phyloP scores from a whole-genome alignment of 2,888 invertebrate genomes.

The Ophion ellenae region DNA sequence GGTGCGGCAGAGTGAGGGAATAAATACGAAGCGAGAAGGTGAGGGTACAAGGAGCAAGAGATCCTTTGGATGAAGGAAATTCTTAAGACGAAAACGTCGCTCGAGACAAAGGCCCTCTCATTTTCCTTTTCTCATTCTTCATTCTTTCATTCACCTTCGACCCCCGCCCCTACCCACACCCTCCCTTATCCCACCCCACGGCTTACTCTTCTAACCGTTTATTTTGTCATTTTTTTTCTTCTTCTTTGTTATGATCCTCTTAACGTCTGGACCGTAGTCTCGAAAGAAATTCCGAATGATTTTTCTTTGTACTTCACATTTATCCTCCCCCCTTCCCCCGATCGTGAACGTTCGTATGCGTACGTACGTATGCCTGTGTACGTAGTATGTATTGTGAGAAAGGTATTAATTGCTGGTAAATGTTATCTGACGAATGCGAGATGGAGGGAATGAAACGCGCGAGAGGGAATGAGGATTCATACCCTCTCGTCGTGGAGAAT shows the following conservation, averaged over 20 bases:
- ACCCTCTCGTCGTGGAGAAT: conserved; percentile 43
- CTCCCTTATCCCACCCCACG: conserved; percentile 25
- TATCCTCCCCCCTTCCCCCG: conserved; percentile 17
- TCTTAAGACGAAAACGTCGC: conserved; percentile 75
- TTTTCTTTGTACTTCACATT: conserved; percentile 61
- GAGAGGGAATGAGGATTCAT: conserved; percentile 59
- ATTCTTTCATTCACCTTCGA: conserved; percentile 60
- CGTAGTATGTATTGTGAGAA: conserved; percentile 60
- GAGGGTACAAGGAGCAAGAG: conserved; percentile 54
- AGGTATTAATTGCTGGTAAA: conserved; percentile 77
- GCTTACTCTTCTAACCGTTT: conserved; percentile 42
- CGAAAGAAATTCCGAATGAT: conserved; percentile 64
- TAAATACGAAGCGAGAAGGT: conserved; percentile 23
- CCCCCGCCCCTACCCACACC: conserved; percentile 17
- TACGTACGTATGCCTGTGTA: conserved; percentile 58
- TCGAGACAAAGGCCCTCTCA: conserved; percentile 78
- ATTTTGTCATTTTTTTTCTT: conserved; percentile 31
- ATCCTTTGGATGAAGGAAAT: conserved; percentile 72
- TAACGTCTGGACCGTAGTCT: conserved; percentile 62
- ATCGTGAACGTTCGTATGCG: conserved; percentile 54
- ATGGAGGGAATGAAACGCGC: conserved; percentile 24
- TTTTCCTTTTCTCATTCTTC: conserved; percentile 71
- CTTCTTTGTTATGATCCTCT: conserved; percentile 65
- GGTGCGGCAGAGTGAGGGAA: conserved; percentile 18
- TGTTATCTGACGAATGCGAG: conserved; percentile 70